These are phyloP conservation scores for Drosophila koepferae DNA, from an alignment of 2,888 invertebrate species.

Conservation along the genomic window DNA sequence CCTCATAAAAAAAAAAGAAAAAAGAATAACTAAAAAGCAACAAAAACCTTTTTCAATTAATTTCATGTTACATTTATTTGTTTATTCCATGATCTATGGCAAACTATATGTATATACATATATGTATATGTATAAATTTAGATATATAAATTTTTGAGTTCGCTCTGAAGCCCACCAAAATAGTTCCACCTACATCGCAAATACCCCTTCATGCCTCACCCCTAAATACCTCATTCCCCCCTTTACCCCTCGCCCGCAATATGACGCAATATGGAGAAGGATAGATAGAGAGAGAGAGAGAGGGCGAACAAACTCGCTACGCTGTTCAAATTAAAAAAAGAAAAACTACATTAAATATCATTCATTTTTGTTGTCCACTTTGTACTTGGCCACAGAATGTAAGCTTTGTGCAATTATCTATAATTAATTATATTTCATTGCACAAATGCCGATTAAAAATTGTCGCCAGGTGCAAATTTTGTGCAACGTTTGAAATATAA, in stretches of 20 bases:
- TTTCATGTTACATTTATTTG: conserved; percentile 20
- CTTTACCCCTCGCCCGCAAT: conserved; percentile 2
- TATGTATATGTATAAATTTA: conserved; percentile 6
- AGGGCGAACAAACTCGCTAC: conserved; percentile 58
- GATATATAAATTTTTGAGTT: conserved; percentile 10
- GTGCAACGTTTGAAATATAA: conserved; percentile 28
- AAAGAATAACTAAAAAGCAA: not conserved
- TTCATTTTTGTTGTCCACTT: conserved; percentile 35
- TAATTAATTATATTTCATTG: conserved; percentile 6
- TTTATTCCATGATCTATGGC: conserved; percentile 23
- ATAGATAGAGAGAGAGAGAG: conserved; percentile 81
- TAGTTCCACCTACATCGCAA: conserved; percentile 12
- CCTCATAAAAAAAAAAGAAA: not conserved
- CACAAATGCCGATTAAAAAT: not conserved
- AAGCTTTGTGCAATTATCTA: conserved; percentile 2
- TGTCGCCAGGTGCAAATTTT: conserved; percentile 8
- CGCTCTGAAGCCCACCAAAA: conserved; percentile 33
- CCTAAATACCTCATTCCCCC: not conserved
- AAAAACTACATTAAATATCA: conserved; percentile 9
- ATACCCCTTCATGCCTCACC: conserved; percentile 17
- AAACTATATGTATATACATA: conserved; percentile 4
- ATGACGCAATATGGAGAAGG: conserved; percentile 82
- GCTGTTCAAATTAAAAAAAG: conserved; percentile 42
- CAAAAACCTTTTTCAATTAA: conserved; percentile 12
- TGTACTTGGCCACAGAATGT: conserved; percentile 11